Conservation (phyloP, 2,797 vertebrate species). For the Protosalanx chinensis region DNA sequence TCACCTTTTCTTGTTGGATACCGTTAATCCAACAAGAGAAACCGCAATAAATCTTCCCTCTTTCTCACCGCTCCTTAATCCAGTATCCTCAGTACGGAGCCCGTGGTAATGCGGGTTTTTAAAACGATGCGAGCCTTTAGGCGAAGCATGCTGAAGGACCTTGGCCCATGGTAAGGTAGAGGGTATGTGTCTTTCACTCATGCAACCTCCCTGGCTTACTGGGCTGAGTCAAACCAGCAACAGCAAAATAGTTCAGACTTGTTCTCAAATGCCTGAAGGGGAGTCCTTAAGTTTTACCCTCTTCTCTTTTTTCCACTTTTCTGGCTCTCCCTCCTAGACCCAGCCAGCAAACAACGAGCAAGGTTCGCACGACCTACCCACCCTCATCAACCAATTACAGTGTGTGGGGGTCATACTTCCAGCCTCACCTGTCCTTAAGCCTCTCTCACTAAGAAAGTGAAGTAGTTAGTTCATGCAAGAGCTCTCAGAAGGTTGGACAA, state of each 20-base stretch:
- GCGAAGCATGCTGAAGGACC: background rate
- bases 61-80: background rate
- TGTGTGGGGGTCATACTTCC: background rate
- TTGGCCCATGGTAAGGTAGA: background rate
- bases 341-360: slow-evolving; percentile 6
- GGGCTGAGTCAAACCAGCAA: slow-evolving; percentile 40
- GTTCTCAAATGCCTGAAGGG: slow-evolving; percentile 67
- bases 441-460: too few species aligned
- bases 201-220: slow-evolving; percentile 18
- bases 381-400: background rate
- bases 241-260: slow-evolving; percentile 66
- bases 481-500: too few species aligned
- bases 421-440: too few species aligned
- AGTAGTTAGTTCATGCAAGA: too few species aligned
- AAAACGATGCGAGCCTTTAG: too few species aligned
- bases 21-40: slow-evolving; percentile 34
- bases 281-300: slow-evolving; percentile 47
- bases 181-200: background rate
- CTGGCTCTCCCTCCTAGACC: slow-evolving; percentile 53
- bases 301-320: slow-evolving; percentile 24
- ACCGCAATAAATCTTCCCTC: background rate
- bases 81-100: background rate
- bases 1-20: slow-evolving; percentile 57
- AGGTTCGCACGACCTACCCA: background rate
- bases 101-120: background rate